These are phyloP conservation scores for Therioaphis trifolii DNA, from an alignment of 2,888 invertebrate species.

Conservation along the genomic window DNA sequence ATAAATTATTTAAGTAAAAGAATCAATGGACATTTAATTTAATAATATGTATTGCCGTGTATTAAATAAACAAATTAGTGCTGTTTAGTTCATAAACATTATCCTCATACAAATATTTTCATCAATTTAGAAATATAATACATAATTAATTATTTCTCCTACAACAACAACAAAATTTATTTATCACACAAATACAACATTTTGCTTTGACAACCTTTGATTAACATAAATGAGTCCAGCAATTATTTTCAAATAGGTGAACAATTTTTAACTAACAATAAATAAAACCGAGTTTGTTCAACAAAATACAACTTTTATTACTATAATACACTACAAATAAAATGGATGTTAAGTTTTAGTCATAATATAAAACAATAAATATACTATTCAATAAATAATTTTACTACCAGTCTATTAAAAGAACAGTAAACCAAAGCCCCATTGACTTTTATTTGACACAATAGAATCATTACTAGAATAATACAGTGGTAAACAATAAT, in stretches of 20 bases:
- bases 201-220: slow-evolving; percentile 57
- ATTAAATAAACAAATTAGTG: too few species aligned
- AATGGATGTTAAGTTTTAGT: neutral
- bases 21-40: too few species aligned
- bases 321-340: slow-evolving; percentile 51
- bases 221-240: neutral
- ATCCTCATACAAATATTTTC: too few species aligned
- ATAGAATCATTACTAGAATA: slow-evolving; percentile 74
- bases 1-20: too few species aligned
- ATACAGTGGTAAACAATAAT: slow-evolving; percentile 86
- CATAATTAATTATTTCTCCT: neutral
- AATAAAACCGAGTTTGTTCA: slow-evolving; percentile 20
- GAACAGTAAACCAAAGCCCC: slow-evolving; percentile 57
- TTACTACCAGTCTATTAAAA: slow-evolving; percentile 50
- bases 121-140: too few species aligned
- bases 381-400: slow-evolving; percentile 23
- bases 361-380: slow-evolving; percentile 18
- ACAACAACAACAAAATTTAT: neutral
- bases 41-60: too few species aligned
- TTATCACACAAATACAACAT: slow-evolving; percentile 30
- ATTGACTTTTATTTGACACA: slow-evolving; percentile 52
- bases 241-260: neutral
- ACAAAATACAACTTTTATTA: slow-evolving; percentile 50
- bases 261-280: slow-evolving; percentile 20
- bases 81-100: too few species aligned